Conservation (phyloP, 64 coral and sea anemone species). For the Cladopsammia gracilis region DNA sequence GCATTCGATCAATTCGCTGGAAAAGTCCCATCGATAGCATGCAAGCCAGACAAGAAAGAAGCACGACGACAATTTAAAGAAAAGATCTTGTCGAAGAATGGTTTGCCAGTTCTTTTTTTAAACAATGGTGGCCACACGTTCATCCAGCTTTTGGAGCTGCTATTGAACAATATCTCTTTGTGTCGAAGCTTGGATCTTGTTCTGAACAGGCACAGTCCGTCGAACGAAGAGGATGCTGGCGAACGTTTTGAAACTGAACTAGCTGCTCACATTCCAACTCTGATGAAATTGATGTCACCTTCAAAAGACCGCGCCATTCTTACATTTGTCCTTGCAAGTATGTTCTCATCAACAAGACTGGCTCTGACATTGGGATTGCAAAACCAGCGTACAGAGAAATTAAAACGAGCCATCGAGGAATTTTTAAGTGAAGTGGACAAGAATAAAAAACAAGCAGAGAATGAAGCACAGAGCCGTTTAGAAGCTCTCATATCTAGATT, state of each 20-base stretch:
- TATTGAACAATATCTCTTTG: conserved; percentile 45
- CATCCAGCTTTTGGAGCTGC: conserved; percentile 21
- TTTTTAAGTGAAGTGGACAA: conserved; percentile 62
- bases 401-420: conserved; percentile 7
- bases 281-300: conserved; percentile 56
- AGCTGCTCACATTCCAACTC: conserved; percentile 4
- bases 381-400: conserved; percentile 22
- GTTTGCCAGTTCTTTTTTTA: conserved; percentile 28
- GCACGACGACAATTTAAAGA: conserved; percentile 57
- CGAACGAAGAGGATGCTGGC: not conserved
- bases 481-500: conserved; percentile 43
- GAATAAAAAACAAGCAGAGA: conserved; percentile 33
- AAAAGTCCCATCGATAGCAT: conserved; percentile 44
- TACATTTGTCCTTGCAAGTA: conserved; percentile 58
- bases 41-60: conserved; percentile 45
- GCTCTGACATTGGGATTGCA: conserved; percentile 42
- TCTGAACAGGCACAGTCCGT: conserved; percentile 13
- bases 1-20: conserved; percentile 54
- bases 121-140: not conserved
- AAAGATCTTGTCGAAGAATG: conserved; percentile 58
- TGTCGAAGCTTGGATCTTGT: conserved; percentile 44
- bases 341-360: conserved; percentile 36
- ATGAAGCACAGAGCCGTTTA: conserved; percentile 14
- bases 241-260: conserved; percentile 23
- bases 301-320: conserved; percentile 52